Conservation (phyloP, 2,797 vertebrate species). For the Alfaro cultratus region DNA sequence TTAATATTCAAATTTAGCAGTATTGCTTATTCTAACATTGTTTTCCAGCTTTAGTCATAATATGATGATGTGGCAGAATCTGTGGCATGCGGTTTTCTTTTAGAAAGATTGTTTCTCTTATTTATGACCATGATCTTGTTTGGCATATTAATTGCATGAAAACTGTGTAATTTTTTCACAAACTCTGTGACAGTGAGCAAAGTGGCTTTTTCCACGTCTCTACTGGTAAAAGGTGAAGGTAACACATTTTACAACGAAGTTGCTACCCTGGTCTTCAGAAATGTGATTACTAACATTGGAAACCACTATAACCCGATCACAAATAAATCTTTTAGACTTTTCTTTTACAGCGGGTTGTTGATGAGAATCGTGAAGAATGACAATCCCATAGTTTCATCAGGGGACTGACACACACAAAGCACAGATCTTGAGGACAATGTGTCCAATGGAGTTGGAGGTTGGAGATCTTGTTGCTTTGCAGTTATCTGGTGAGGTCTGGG, state of each 20-base stretch:
- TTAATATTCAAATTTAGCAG: too few species aligned
- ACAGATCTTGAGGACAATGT: slow-evolving; percentile 19
- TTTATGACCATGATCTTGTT: neutral
- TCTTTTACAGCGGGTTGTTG: neutral
- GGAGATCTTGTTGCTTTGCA: slow-evolving; percentile 36
- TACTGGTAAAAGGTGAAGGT: neutral
- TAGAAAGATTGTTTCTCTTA: too few species aligned
- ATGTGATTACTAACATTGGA: slow-evolving; percentile 51
- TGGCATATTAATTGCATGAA: neutral
- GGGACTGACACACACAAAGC: neutral
- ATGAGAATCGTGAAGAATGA: slow-evolving; percentile 25
- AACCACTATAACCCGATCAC: slow-evolving; percentile 48
- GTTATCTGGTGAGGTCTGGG: fast-evolving
- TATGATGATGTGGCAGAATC: too few species aligned
- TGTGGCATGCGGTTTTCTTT: too few species aligned
- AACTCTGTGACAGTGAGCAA: slow-evolving; percentile 30
- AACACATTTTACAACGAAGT: fast-evolving
- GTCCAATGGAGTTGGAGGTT: slow-evolving; percentile 40
- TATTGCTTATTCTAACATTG: too few species aligned
- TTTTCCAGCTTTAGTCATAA: too few species aligned
- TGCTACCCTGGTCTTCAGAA: slow-evolving; percentile 28
- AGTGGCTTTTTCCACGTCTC: slow-evolving; percentile 47
- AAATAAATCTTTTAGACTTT: slow-evolving; percentile 9
- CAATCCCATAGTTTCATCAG: neutral
- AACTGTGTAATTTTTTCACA: neutral